These are phyloP conservation scores for Aradophagus sp. DNA, from an alignment of 1,140 invertebrate genomes.

Conservation along the genomic window DNA sequence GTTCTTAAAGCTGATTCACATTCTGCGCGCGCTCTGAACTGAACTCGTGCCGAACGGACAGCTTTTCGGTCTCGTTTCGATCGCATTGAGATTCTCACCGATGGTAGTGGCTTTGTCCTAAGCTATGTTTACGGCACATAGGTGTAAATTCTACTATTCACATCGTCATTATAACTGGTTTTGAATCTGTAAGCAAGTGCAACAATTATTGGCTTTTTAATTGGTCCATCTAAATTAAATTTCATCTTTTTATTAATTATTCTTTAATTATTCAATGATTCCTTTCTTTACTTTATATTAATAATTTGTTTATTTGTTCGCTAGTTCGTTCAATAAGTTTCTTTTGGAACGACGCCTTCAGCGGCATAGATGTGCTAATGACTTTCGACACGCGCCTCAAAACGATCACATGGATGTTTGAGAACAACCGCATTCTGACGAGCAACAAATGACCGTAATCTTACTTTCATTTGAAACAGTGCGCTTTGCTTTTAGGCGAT, in stretches of 20 bases:
- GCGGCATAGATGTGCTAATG: too few species aligned
- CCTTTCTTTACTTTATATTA: too few species aligned
- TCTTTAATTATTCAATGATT: too few species aligned
- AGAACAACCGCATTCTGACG: too few species aligned
- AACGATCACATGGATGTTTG: too few species aligned
- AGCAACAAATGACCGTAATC: slow-evolving; percentile 1
- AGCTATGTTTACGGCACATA: slow-evolving; percentile 52
- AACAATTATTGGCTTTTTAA: slow-evolving; percentile 43
- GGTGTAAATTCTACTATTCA: slow-evolving; percentile 55
- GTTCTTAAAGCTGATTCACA: slow-evolving; percentile 35
- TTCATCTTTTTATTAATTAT: slow-evolving; percentile 12
- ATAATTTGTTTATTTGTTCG: slow-evolving; percentile 11
- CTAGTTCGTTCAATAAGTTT: slow-evolving; percentile 3
- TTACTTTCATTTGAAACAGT: slow-evolving; percentile 43
- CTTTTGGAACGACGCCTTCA: too few species aligned
- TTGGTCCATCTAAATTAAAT: slow-evolving; percentile 52
- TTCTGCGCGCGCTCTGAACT: slow-evolving; percentile 1
- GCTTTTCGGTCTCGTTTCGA: neutral
- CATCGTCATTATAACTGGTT: slow-evolving; percentile 33
- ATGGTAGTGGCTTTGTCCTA: slow-evolving; percentile 30
- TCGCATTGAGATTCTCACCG: slow-evolving; percentile 22
- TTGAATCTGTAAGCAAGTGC: slow-evolving; percentile 55
- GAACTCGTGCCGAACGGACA: slow-evolving; percentile 6
- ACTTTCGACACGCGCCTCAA: too few species aligned
- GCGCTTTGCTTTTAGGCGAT: slow-evolving; percentile 5